Percentiles rank a stretch among this genome's conserved stretches.
Evolutionary conservation across 2,888 invertebrate genomes (phyloP).

Genomic region (Acrobasis suavella): DNA sequence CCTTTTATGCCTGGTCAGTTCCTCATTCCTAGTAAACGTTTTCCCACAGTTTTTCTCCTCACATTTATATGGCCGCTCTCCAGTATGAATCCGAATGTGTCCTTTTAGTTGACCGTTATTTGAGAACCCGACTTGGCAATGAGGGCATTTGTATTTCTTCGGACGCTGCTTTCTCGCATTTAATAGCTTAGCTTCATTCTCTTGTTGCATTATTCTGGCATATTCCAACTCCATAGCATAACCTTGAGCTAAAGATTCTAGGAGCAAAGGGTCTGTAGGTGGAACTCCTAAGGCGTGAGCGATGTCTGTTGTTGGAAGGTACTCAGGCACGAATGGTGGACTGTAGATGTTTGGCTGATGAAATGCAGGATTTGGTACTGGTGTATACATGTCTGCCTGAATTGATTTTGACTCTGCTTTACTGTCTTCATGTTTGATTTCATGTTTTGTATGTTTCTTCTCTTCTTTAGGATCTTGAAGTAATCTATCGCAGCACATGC

Average conservation of each 20-base stretch:
- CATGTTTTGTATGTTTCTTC: slow-evolving; percentile 39
- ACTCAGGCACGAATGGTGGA: slow-evolving; percentile 59
- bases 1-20: slow-evolving; percentile 94
- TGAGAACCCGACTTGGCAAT: slow-evolving; percentile 95
- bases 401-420: slow-evolving; percentile 22
- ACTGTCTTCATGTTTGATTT: slow-evolving; percentile 20
- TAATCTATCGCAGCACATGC: slow-evolving; percentile 66
- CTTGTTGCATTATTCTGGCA: slow-evolving; percentile 86
- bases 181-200: slow-evolving; percentile 85
- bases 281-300: slow-evolving; percentile 75
- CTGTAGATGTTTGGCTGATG: slow-evolving; percentile 42
- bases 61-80: slow-evolving; percentile 94
- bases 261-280: slow-evolving; percentile 71
- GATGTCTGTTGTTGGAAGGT: slow-evolving; percentile 65
- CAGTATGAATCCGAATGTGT: slow-evolving; percentile 95
- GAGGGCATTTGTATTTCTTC: slow-evolving; percentile 95
- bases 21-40: slow-evolving; percentile 95
- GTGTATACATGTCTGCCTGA: slow-evolving; percentile 26
- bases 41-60: slow-evolving; percentile 93
- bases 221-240: slow-evolving; percentile 87
- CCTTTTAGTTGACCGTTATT: slow-evolving; percentile 96
- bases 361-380: slow-evolving; percentile 33
- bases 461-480: slow-evolving; percentile 50
- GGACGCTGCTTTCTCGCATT: slow-evolving; percentile 90
- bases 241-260: slow-evolving; percentile 77